Base-by-base conservation (phyloP, 2,113 vertebrate genomes). In the Callipepla squamata region DNA sequence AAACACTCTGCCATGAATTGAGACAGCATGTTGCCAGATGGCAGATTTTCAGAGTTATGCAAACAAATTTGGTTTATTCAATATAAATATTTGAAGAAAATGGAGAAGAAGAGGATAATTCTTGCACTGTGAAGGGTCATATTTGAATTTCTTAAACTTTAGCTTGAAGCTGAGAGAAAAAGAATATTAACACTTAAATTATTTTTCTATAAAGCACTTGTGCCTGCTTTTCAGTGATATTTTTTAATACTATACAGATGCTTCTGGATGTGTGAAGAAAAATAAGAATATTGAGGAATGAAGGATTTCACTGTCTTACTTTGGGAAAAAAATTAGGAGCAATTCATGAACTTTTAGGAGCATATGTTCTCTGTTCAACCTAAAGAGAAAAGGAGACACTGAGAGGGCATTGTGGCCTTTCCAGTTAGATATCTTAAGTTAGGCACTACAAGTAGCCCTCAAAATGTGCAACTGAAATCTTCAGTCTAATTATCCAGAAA, bases 1-100 rank as follows among this genome's bases (percentile, higher is more conserved):
- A 74, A 94, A 80, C 53, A 62, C 61, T 82, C 59, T 86, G 57
- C 91, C 61, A 93, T 92, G 85, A 93, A 95, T 86, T 0, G 1
- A 94, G 85, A 69, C 82, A 95, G 76, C 73, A 84, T 45, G 45
- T 92, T 96, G 85, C 94, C 95, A 96, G 87, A 94, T 92, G 96
- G 95, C 80, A 94, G 81, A 85, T 90, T 92, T 92, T 93, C 91
- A 92, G 92, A 91, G 61, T 85, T 90, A 86, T 86, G 76, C 82
- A 95, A 94, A 95, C 90, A 95, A 92, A 94, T 90, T 93, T 91
- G n/a, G 23, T 95, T 91, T 93, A 72, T 88, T 94, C 95, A 86
- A 6, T 72, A 81, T 58, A 95, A 94, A 94, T 94, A 96, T 96
- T 92, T 93, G 80, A 94, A 91, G 26, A 23, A 6, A 50, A 81